Evolutionary conservation across 1,140 invertebrate genomes (phyloP).

Genomic region (Calycopis cecrops): DNA sequence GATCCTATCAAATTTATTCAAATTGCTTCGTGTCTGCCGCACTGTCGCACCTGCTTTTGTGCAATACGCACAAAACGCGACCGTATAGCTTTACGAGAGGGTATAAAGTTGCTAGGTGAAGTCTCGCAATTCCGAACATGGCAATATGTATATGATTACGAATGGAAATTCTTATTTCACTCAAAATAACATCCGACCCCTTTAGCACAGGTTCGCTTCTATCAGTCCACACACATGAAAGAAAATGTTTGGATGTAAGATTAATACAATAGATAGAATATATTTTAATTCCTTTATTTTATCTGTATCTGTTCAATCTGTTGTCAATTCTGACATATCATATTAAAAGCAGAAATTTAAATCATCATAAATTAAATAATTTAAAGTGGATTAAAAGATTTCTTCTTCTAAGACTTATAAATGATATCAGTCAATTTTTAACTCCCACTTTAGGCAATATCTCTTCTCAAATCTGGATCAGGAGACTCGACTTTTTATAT

Average conservation of each 20-base stretch:
- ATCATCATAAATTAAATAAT: no score
- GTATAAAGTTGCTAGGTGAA: constrained; percentile 22
- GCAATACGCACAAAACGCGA: constrained; percentile 23
- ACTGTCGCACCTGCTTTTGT: constrained; percentile 40
- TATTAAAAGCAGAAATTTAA: no score
- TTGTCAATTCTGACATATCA: no score
- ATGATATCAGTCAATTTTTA: no score
- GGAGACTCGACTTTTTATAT: no score
- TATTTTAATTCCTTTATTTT: no score
- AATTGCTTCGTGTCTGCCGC: constrained; percentile 55
- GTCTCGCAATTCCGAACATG: constrained; percentile 43
- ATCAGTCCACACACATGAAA: background rate
- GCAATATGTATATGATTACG: constrained; percentile 51
- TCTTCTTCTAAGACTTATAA: no score
- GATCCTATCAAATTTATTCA: constrained; percentile 66
- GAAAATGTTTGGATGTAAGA: background rate
- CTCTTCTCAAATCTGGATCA: no score
- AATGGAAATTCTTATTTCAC: constrained; percentile 69
- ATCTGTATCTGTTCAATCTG: no score
- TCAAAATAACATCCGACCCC: constrained; percentile 68
- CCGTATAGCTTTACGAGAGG: constrained; percentile 17
- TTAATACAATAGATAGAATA: no score
- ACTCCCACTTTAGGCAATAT: no score
- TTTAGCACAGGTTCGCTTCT: constrained; percentile 56
- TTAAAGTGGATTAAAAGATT: no score